A percentile compares a stretch with the other conserved stretches of the same genome.
Evolutionary conservation across 2,888 invertebrate genomes (phyloP).

Genomic region (Ellobium chinense): DNA sequence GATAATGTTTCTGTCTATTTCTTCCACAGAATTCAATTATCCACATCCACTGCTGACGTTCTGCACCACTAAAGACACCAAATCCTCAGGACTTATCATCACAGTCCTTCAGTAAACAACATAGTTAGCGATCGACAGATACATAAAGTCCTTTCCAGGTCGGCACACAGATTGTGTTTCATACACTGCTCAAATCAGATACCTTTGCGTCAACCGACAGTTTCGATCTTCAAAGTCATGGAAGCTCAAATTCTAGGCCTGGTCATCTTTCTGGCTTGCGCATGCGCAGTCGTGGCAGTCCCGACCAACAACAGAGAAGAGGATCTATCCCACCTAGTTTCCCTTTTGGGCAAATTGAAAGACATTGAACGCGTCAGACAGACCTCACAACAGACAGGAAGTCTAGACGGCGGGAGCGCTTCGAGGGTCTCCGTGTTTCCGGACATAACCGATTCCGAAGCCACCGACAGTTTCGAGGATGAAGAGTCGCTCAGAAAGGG

Average conservation of each 20-base stretch:
- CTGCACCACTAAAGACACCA: too few species aligned
- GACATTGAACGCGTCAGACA: constrained; percentile 24
- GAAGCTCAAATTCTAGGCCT: constrained; percentile 22
- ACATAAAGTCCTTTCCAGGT: too few species aligned
- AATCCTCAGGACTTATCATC: too few species aligned
- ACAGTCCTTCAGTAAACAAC: too few species aligned
- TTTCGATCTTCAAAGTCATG: too few species aligned
- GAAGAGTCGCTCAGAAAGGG: constrained; percentile 8
- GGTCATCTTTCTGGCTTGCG: constrained; percentile 28
- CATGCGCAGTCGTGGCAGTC: constrained; percentile 31
- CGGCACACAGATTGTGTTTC: too few species aligned
- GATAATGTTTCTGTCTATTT: too few species aligned
- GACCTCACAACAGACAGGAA: neutral
- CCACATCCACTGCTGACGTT: too few species aligned
- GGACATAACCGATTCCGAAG: neutral
- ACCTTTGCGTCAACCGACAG: too few species aligned
- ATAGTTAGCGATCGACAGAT: too few species aligned
- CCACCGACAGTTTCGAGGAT: neutral
- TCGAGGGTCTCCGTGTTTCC: neutral
- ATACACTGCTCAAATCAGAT: too few species aligned
- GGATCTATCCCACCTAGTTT: constrained; percentile 29
- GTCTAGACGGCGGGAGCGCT: neutral
- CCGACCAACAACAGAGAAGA: constrained; percentile 31
- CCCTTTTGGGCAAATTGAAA: constrained; percentile 40
- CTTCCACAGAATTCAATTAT: too few species aligned